Percentiles rank a stretch among this genome's conserved stretches.
These are phyloP conservation scores for Struthio camelus DNA, from an alignment of 2,113 vertebrate genomes.

Conservation along the genomic window DNA sequence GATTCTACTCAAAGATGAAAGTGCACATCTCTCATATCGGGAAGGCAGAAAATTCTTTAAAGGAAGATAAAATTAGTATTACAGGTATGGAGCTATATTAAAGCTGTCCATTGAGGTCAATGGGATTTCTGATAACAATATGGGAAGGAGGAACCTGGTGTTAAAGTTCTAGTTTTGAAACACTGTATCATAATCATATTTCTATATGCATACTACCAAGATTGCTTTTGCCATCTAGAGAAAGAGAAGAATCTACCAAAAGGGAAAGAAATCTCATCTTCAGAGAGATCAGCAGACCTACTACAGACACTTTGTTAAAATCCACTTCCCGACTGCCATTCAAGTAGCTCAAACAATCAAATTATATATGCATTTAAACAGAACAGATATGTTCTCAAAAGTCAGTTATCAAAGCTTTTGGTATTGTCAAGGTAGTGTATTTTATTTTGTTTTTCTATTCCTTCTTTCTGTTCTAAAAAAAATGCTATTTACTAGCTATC, in stretches of 20 bases:
- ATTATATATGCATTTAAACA: not conserved
- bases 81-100: not conserved
- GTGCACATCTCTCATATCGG: not conserved
- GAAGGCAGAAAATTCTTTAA: not conserved
- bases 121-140: not conserved
- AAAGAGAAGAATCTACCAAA: not conserved
- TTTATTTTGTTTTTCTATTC: not conserved
- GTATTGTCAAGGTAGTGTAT: not conserved
- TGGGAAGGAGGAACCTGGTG: not conserved
- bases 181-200: not conserved
- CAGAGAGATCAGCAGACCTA: not conserved
- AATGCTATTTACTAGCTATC: not conserved
- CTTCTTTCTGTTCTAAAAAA: not conserved
- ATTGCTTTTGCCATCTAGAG: not conserved
- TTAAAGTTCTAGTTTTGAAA: not conserved
- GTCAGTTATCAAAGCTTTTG: not conserved
- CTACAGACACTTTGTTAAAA: not conserved
- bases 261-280: not conserved
- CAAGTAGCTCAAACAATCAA: not conserved
- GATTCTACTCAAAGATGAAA: not conserved
- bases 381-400: not conserved
- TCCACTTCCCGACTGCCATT: not conserved
- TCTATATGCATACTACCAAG: not conserved
- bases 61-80: not conserved
- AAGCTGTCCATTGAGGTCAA: not conserved